Conservation (phyloP, 2,797 vertebrate species). For the Sebastes miniatus region DNA sequence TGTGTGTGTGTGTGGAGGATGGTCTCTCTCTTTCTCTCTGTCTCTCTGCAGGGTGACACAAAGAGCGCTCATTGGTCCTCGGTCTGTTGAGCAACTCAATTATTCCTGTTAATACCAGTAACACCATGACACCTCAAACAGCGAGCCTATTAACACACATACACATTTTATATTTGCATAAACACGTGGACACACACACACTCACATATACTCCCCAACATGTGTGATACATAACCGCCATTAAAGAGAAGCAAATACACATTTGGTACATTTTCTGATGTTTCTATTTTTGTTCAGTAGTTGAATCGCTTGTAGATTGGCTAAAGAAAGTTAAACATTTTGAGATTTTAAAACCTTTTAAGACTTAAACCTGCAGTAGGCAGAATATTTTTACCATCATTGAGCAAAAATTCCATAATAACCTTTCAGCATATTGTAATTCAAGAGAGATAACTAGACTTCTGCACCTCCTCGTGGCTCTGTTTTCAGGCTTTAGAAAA, state of each 20-base stretch:
- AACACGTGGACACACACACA: background rate
- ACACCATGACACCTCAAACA: conserved; percentile 72
- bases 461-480: no score
- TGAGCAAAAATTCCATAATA: no score
- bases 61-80: conserved; percentile 69
- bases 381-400: background rate
- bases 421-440: no score
- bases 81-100: conserved; percentile 83
- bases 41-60: conserved; percentile 60
- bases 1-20: background rate
- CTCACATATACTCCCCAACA: background rate
- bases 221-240: background rate
- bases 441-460: no score
- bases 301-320: background rate
- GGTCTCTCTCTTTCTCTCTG: conserved; percentile 58
- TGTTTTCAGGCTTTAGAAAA: no score
- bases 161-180: background rate
- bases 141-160: conserved; percentile 42
- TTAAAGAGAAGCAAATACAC: background rate
- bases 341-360: background rate
- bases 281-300: background rate
- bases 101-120: conserved; percentile 77
- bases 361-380: background rate
- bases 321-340: background rate
- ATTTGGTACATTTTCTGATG: background rate